These are phyloP conservation scores for Chrysodeixis includens DNA, from an alignment of 2,888 invertebrate species.

Conservation along the genomic window DNA sequence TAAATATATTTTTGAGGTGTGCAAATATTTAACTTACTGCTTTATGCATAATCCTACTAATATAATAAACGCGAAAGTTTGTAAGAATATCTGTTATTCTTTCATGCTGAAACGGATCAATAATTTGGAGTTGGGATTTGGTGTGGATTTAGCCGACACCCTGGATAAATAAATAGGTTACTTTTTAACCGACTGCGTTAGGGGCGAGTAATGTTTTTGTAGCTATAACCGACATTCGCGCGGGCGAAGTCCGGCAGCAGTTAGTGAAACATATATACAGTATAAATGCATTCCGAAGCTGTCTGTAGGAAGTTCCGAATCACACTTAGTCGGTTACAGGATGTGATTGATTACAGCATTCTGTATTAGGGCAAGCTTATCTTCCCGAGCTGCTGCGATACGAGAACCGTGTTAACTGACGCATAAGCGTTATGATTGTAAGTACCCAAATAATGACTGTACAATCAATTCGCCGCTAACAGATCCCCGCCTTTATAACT, in stretches of 20 bases:
- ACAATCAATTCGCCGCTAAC: constrained; percentile 1
- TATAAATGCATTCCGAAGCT: background rate
- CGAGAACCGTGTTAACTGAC: constrained; percentile 6
- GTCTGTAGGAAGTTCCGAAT: constrained; percentile 8
- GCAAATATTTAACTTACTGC: background rate
- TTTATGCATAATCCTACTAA: background rate
- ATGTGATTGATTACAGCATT: constrained; percentile 46
- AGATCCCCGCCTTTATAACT: background rate
- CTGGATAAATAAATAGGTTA: too few relatives aligned
- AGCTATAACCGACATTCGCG: too few relatives aligned
- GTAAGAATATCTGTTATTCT: background rate
- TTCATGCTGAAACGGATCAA: too few relatives aligned
- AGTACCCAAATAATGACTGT: constrained; percentile 18
- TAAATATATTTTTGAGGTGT: background rate
- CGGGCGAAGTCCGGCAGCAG: too few relatives aligned
- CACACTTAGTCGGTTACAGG: constrained; percentile 22
- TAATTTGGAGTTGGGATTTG: too few relatives aligned
- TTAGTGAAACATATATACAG: too few relatives aligned
- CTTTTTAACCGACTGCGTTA: too few relatives aligned
- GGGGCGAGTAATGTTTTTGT: too few relatives aligned
- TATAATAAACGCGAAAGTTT: too few relatives aligned
- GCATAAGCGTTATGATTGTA: constrained; percentile 9
- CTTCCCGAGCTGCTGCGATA: constrained; percentile 25
- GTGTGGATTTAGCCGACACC: too few relatives aligned
- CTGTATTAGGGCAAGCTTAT: constrained; percentile 44